Conservation (phyloP, 1,140 invertebrate species). For the Fopius arisanus region DNA sequence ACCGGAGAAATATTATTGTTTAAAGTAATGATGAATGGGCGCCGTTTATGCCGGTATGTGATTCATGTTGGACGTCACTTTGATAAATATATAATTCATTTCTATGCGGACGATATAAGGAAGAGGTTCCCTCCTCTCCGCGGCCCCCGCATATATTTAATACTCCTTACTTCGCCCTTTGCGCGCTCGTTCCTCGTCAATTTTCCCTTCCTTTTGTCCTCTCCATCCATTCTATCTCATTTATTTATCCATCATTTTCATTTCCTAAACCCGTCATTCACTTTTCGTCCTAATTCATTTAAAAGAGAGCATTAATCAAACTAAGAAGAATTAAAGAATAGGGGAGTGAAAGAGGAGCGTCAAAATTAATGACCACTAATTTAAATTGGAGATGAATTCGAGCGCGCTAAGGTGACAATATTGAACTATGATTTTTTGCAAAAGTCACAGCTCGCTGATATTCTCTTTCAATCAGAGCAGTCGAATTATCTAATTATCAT, state of each 20-base stretch:
- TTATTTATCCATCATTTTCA: neutral
- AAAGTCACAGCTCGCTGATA: constrained; percentile 37
- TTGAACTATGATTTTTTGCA: constrained; percentile 44
- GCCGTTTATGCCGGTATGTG: neutral
- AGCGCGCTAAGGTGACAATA: constrained; percentile 27
- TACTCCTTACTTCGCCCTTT: constrained; percentile 53
- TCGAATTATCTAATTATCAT: neutral
- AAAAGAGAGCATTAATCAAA: constrained; percentile 7
- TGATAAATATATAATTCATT: constrained; percentile 29
- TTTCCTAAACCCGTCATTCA: neutral
- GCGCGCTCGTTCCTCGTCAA: constrained; percentile 43
- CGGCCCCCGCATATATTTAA: constrained; percentile 64
- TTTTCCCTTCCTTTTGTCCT: constrained; percentile 14
- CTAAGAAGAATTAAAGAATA: neutral
- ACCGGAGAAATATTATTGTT: constrained; percentile 18
- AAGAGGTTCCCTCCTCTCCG: constrained; percentile 62
- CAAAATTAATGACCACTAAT: neutral
- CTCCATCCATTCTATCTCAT: neutral
- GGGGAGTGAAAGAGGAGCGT: neutral
- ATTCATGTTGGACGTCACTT: constrained; percentile 25
- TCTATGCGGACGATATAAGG: constrained; percentile 43
- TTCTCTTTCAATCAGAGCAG: constrained; percentile 10
- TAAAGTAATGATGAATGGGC: constrained; percentile 33
- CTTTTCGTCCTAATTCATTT: neutral
- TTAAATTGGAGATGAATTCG: constrained; percentile 19